Conservation (phyloP, 2,888 invertebrate genomes). For the Abscondita cerata region DNA sequence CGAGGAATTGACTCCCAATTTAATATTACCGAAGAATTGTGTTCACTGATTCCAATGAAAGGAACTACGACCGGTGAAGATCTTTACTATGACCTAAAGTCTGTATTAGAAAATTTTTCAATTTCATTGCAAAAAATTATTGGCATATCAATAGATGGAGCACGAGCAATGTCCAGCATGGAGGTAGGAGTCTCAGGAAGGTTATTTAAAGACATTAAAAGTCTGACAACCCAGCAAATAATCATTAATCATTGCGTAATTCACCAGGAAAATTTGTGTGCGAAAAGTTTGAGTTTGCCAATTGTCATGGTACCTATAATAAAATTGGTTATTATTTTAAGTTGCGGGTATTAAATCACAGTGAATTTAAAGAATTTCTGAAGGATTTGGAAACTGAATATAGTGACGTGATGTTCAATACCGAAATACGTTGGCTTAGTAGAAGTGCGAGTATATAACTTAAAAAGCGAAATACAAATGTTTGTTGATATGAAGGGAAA, state of each 20-base stretch:
- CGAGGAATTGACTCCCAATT: constrained; percentile 12
- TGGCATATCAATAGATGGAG: constrained; percentile 37
- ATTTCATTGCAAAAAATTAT: constrained; percentile 36
- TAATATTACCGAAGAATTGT: constrained; percentile 16
- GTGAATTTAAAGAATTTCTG: constrained; percentile 4
- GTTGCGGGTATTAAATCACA: constrained; percentile 1
- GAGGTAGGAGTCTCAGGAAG: constrained; percentile 37
- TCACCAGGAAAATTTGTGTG: constrained; percentile 15
- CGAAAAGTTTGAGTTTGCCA: constrained; percentile 13
- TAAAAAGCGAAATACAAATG: constrained; percentile 32
- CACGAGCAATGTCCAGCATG: constrained; percentile 39
- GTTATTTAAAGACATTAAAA: constrained; percentile 32
- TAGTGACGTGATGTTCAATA: not conserved
- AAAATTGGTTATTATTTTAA: constrained; percentile 11
- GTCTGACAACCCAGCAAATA: constrained; percentile 30
- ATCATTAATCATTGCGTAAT: constrained; percentile 24
- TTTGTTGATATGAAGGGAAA: constrained; percentile 35
- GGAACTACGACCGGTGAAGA: constrained; percentile 16
- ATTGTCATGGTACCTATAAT: constrained; percentile 11
- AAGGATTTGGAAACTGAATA: constrained; percentile 1
- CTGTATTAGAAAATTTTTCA: constrained; percentile 25
- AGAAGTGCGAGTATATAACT: not conserved
- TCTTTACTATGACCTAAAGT: constrained; percentile 16
- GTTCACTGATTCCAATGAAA: constrained; percentile 16
- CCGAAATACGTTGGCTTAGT: not conserved